Evolutionary conservation across 2,888 invertebrate species (phyloP), one percentile per base, ranked within the genome.

Genomic region (Eremobia ochroleuca): DNA sequence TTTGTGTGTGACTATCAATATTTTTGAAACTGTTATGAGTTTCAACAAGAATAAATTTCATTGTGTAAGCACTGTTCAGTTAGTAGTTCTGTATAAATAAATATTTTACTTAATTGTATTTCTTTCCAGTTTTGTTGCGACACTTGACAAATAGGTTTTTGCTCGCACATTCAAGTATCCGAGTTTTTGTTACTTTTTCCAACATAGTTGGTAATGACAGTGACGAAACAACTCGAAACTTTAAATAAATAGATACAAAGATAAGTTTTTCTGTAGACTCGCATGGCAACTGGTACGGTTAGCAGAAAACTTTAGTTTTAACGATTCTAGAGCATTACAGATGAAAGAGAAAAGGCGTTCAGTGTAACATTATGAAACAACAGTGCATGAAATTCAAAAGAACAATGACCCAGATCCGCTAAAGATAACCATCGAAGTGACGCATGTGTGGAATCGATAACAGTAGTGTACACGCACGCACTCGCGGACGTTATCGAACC

Each of bases 361-460:
- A 85, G 85, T 88, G 87, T 89, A 91, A 89, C 88, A 85, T 91
- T 91, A 92, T 93, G 90, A 91, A 92, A 92, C 89, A 81, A 80
- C 83, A 87, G 76, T 83, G 91, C 88, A 92, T 90, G 91, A 94
- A 94, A 92, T 93, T 95, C 93, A 94, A 96, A 96, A 95, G 95
- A 97, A 96, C 96, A 96, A 96, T 96, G 97, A 97, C 97, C 96
- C 94, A 97, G 95, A 96, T 97, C 94, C 92, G 92, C 91, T 91
- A 92, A 94, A 95, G 96, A 96, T 96, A 96, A 96, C 94, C 93
- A 96, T 96, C 95, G 95, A 94, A 92, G 94, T 96, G 96, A 96
- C 96, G 95, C 95, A 96, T 95, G 94, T 94, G 94, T 95, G 94
- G 93, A 95, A 95, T 96, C 96, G 96, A 96, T 97, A 97, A 96